Percentiles rank a stretch among this genome's conserved stretches.
These are phyloP conservation scores for Brotula barbata DNA, from an alignment of 2,797 vertebrate species.

Conservation along the genomic window DNA sequence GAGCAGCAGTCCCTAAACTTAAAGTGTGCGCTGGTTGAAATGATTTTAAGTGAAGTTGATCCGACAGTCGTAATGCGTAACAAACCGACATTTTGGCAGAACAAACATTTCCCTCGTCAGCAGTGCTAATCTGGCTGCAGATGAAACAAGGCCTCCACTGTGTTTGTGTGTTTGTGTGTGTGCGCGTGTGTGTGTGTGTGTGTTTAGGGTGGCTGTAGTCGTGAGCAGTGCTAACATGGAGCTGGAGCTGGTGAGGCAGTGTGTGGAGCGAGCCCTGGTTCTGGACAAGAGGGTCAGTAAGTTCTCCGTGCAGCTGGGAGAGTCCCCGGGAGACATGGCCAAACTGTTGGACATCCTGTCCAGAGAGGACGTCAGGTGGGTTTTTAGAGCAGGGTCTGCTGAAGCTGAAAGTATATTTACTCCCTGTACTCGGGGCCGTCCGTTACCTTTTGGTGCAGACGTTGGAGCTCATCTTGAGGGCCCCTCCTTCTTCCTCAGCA, in stretches of 20 bases:
- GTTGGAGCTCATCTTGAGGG: too few species aligned
- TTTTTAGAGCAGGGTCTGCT: too few species aligned
- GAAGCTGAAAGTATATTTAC: too few species aligned
- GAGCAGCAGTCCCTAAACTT: too few species aligned
- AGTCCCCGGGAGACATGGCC: conserved; percentile 85
- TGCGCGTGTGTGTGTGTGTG: conserved; percentile 3
- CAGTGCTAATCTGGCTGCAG: conserved; percentile 35
- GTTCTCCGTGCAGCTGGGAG: conserved; percentile 83
- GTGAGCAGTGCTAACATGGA: conserved; percentile 90
- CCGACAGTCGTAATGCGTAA: conserved; percentile 9
- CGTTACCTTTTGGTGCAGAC: too few species aligned
- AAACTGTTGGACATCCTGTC: conserved; percentile 87
- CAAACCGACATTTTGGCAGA: conserved; percentile 19
- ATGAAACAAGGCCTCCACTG: conserved; percentile 18
- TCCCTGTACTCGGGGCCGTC: too few species aligned
- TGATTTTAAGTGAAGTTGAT: too few species aligned
- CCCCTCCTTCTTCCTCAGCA: too few species aligned
- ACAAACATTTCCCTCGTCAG: conserved; percentile 8
- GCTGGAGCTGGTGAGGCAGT: conserved; percentile 83
- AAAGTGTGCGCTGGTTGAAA: too few species aligned
- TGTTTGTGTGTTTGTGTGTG: neutral
- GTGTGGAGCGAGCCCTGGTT: conserved; percentile 85
- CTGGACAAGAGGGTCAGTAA: conserved; percentile 85
- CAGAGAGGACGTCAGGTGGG: conserved; percentile 87
- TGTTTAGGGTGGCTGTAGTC: conserved; percentile 84